These are phyloP conservation scores for Eospalax fontanierii DNA, from an alignment of 2,797 vertebrate genomes.

Conservation along the genomic window DNA sequence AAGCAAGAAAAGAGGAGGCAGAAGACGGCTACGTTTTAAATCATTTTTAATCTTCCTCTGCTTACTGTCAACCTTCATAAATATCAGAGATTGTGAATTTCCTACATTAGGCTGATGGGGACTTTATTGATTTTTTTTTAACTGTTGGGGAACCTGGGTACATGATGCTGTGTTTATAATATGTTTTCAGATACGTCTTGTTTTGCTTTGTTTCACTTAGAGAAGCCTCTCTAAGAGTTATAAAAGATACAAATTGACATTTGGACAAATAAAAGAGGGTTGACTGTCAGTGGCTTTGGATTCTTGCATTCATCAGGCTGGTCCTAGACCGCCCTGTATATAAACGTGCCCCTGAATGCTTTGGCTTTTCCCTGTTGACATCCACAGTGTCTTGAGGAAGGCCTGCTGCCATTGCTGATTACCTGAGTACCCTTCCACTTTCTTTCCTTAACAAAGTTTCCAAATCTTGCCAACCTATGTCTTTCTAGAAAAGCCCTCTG, in stretches of 20 bases:
- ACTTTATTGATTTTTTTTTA: slow-evolving; percentile 59
- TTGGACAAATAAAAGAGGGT: background rate
- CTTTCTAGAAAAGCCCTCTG: background rate
- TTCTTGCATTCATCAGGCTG: background rate
- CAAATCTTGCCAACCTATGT: background rate
- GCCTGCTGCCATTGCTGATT: background rate
- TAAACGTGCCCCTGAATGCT: background rate
- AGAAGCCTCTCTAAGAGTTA: slow-evolving; percentile 53
- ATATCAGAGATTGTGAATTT: background rate
- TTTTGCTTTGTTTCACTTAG: slow-evolving; percentile 19
- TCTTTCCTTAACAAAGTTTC: slow-evolving; percentile 25
- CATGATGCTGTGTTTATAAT: background rate
- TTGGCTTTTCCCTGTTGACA: background rate
- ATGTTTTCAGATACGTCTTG: background rate
- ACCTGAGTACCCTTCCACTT: background rate
- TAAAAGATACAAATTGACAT: slow-evolving; percentile 13
- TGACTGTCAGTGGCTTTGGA: slow-evolving; percentile 16
- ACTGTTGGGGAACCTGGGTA: slow-evolving; percentile 9
- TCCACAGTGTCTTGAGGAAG: background rate
- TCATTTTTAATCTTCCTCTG: slow-evolving; percentile 48
- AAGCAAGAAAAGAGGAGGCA: slow-evolving; percentile 52
- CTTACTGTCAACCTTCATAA: slow-evolving; percentile 45
- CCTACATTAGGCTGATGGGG: background rate
- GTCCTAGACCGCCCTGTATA: background rate
- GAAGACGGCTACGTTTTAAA: slow-evolving; percentile 18